These are phyloP conservation scores for Pollicipes pollicipes DNA, from an alignment of 1,140 invertebrate species.

Conservation along the genomic window DNA sequence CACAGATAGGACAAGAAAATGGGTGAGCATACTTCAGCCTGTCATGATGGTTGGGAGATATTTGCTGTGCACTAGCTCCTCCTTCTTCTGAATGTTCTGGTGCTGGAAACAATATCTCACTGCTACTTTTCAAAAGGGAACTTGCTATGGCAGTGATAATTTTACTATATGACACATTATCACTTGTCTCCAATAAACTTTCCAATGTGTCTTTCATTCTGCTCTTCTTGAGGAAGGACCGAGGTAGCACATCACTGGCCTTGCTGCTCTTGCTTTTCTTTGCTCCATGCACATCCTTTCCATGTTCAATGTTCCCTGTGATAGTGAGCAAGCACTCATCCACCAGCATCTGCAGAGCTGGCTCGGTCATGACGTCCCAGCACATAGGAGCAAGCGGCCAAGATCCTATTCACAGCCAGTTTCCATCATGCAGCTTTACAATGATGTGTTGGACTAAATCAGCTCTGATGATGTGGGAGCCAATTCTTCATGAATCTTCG, in stretches of 20 bases:
- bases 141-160: constrained; percentile 12
- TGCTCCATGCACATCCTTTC: background rate
- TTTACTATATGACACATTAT: constrained; percentile 5
- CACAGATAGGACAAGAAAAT: constrained; percentile 46
- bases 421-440: too few species aligned
- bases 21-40: constrained; percentile 14
- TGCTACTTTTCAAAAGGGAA: constrained; percentile 10
- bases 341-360: too few species aligned
- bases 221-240: constrained; percentile 6
- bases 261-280: background rate
- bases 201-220: constrained; percentile 13
- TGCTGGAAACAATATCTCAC: constrained; percentile 2
- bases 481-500: too few species aligned
- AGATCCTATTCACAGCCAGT: too few species aligned
- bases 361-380: too few species aligned
- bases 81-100: background rate
- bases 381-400: too few species aligned
- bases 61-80: background rate
- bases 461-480: too few species aligned
- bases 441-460: too few species aligned
- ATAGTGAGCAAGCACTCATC: background rate
- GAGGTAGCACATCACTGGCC: background rate
- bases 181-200: constrained; percentile 9
- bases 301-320: background rate
- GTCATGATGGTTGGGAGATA: background rate